Evolutionary conservation across 2,113 vertebrate genomes (phyloP).

Genomic region (Gambusia holbrooki): DNA sequence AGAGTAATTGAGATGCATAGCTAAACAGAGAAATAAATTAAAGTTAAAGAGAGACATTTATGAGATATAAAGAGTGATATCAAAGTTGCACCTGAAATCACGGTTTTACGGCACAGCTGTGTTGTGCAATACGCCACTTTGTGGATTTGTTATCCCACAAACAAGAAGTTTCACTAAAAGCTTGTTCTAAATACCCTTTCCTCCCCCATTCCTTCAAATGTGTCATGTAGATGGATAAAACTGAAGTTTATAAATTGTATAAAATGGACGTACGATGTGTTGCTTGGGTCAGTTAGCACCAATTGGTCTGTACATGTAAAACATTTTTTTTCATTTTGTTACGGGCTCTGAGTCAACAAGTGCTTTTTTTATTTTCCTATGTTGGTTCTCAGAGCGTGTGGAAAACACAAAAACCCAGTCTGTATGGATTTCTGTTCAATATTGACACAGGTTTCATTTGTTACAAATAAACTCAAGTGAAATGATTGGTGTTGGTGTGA

Average conservation of each 20-base stretch:
- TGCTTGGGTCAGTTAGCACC: slow-evolving; percentile 90
- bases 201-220: slow-evolving; percentile 33
- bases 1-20: slow-evolving; percentile 65
- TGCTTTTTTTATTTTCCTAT: slow-evolving; percentile 98
- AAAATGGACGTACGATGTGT: slow-evolving; percentile 89
- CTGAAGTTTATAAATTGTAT: slow-evolving; percentile 83
- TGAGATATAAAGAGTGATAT: slow-evolving; percentile 63
- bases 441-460: slow-evolving; percentile 99
- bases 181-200: slow-evolving; percentile 65
- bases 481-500: slow-evolving; percentile 76
- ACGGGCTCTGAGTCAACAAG: slow-evolving; percentile 91
- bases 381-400: slow-evolving; percentile 90
- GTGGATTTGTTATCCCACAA: slow-evolving; percentile 75
- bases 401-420: slow-evolving; percentile 84
- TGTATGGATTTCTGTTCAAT: slow-evolving; percentile 98
- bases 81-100: slow-evolving; percentile 71
- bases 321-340: slow-evolving; percentile 71
- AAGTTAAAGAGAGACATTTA: slow-evolving; percentile 55
- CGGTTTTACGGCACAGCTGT: slow-evolving; percentile 70
- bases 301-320: slow-evolving; percentile 95
- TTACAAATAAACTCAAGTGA: slow-evolving; percentile 99
- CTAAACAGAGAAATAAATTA: slow-evolving; percentile 29
- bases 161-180: slow-evolving; percentile 81
- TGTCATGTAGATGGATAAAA: slow-evolving; percentile 80
- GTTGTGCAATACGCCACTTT: slow-evolving; percentile 71